Base-by-base conservation (phyloP, 1,140 invertebrate genomes). In the Eumaeus atala region DNA sequence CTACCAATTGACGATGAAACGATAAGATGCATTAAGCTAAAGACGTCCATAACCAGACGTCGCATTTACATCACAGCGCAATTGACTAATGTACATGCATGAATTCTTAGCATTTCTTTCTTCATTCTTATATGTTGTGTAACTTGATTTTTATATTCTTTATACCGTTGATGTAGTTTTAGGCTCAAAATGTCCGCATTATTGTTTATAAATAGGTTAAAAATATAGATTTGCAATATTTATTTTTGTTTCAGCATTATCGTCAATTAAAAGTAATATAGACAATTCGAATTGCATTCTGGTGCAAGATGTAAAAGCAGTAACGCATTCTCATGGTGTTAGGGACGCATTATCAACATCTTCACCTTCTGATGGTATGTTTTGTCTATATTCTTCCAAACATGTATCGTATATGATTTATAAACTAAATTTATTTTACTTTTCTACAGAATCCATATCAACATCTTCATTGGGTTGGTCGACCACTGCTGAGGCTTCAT, bases 251-350 rank as follows among this genome's bases (percentile, higher is more conserved):
- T 52, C 92, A 95, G 94, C 93, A 76, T 92, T 95, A 82, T 95
- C 92, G 87, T 94, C 94, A 72, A 95, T 95, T 93, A 92, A 94
- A 87, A 91, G 91, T 74, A 92, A 91, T 84, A 92, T 94, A 89
- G 94, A 95, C 89, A 92, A 91, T 80, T 91, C 93, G 69, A 95
- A 95, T 85, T 96, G 95, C 87, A 95, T 96, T 77, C 88, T 95
- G 78, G 94, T 95, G 67, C 94, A 95, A 91, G 95, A 96, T 88
- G 93, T 95, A 55, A 95, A 95, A 88, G 93, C 94, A 67, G 93
- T 95, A 61, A 95, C 94, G 60, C 92, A 95, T 72, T 93, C 94
- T 84, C 92, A 93, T 78, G 92, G 92, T 76, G 89, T 91, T 61
- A 91, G 92, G 78, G 91, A 93, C 82, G 89, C 91, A 56, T 89